Evolutionary conservation across 2,888 invertebrate species (phyloP).

Genomic region (Orthonevra nobilis): DNA sequence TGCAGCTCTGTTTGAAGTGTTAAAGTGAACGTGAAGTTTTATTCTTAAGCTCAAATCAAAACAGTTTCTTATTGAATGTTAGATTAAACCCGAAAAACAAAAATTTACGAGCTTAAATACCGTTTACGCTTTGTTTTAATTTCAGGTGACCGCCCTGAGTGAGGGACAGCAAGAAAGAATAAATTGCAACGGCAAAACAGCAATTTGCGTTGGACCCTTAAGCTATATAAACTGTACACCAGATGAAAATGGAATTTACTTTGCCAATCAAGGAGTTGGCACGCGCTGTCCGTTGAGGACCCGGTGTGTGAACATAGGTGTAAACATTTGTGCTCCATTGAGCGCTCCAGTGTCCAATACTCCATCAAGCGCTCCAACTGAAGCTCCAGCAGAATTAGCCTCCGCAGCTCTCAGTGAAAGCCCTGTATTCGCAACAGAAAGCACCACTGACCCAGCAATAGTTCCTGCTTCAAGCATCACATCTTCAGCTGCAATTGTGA

Average conservation of each 20-base stretch:
- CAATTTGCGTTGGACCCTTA: constrained; percentile 77
- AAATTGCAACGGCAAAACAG: constrained; percentile 75
- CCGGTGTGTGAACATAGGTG: constrained; percentile 76
- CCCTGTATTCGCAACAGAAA: too few species aligned
- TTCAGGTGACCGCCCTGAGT: constrained; percentile 75
- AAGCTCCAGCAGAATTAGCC: too few species aligned
- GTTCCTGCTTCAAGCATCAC: too few species aligned
- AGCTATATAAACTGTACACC: constrained; percentile 74
- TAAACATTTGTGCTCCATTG: constrained; percentile 75
- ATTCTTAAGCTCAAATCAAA: too few species aligned
- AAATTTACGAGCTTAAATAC: constrained; percentile 17
- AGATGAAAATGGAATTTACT: constrained; percentile 69
- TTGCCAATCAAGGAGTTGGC: constrained; percentile 71
- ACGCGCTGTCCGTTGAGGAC: constrained; percentile 73
- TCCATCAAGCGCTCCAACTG: too few species aligned
- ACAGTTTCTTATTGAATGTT: too few species aligned
- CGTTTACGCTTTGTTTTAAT: constrained; percentile 31
- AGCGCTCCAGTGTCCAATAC: constrained; percentile 71
- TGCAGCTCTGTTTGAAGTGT: too few species aligned
- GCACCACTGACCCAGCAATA: too few species aligned
- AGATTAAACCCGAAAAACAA: too few species aligned
- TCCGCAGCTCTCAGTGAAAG: too few species aligned
- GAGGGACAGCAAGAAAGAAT: constrained; percentile 71
- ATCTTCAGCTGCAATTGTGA: too few species aligned
- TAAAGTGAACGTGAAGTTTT: too few species aligned